Percentiles rank a stretch among this genome's conserved stretches.
Conservation (phyloP, 2,888 invertebrate genomes). For the Incurvaria masculella region DNA sequence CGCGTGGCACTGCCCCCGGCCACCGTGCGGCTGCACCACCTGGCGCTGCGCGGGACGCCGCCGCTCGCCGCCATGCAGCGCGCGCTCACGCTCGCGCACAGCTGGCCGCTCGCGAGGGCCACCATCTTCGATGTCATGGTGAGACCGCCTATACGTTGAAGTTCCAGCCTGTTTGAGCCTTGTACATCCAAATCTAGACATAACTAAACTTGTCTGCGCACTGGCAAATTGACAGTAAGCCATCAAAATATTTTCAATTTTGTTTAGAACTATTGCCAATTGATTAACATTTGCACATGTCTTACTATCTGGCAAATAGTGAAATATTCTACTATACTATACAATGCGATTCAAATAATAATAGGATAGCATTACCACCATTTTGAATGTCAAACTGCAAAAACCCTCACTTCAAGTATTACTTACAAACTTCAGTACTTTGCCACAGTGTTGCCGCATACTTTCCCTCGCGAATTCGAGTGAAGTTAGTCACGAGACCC, state of each 20-base stretch:
- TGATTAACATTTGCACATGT: neutral
- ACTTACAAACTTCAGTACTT: too few relatives aligned
- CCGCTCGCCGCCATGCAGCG: conserved; percentile 87
- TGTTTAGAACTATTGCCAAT: neutral
- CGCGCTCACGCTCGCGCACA: conserved; percentile 87
- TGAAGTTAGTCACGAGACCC: too few relatives aligned
- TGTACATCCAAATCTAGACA: too few relatives aligned
- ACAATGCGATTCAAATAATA: too few relatives aligned
- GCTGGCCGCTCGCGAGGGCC: conserved; percentile 91
- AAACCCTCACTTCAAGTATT: neutral
- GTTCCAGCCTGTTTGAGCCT: too few relatives aligned
- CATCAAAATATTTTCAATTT: neutral
- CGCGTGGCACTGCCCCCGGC: conserved; percentile 79
- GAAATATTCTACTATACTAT: neutral
- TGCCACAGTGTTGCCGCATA: too few relatives aligned
- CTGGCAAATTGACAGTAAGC: neutral
- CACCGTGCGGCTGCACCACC: conserved; percentile 88
- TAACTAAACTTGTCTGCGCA: too few relatives aligned
- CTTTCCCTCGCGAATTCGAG: too few relatives aligned
- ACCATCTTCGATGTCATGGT: conserved; percentile 95
- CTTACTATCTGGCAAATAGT: neutral
- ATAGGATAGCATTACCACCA: too few relatives aligned
- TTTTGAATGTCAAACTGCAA: too few relatives aligned
- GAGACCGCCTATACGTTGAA: too few relatives aligned
- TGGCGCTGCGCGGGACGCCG: conserved; percentile 83